phyloP scores from a whole-genome alignment of 2,888 invertebrate species.

The Amphipoea oculea region DNA sequence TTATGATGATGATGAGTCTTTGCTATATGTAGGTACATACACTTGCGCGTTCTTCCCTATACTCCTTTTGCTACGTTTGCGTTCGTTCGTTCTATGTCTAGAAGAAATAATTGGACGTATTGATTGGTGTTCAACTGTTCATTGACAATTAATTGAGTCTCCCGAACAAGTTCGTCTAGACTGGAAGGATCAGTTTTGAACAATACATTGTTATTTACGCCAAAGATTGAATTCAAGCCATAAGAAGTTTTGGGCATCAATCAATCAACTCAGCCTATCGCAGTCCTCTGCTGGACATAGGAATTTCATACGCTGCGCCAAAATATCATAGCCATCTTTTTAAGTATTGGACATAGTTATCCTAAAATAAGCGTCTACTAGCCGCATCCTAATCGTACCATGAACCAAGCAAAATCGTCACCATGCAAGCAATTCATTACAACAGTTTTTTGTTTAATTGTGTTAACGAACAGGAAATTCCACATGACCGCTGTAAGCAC shows the following conservation, averaged over 20 bases:
- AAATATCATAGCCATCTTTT: not conserved
- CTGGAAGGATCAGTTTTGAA: not conserved
- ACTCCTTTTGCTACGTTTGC: not conserved
- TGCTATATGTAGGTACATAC: not conserved
- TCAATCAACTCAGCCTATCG: too few relatives aligned
- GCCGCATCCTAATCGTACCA: not conserved
- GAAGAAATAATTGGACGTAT: not conserved
- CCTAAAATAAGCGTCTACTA: not conserved
- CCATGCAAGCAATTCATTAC: slow-evolving; percentile 33
- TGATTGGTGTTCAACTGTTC: not conserved
- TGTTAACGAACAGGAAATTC: slow-evolving; percentile 63
- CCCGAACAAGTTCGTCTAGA: not conserved
- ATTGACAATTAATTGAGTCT: not conserved
- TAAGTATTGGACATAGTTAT: not conserved
- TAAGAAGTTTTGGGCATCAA: not conserved
- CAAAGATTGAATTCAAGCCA: not conserved
- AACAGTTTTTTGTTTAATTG: slow-evolving; percentile 44
- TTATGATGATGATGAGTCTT: not conserved
- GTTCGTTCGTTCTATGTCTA: not conserved
- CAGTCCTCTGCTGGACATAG: not conserved
- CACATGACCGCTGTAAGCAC: slow-evolving; percentile 42
- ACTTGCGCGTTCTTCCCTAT: not conserved
- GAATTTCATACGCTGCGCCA: not conserved
- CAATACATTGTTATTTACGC: not conserved
- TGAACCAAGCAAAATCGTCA: slow-evolving; percentile 10